phyloP scores from a whole-genome alignment of 2,797 vertebrate species.

The Rhynchotus rufescens region DNA sequence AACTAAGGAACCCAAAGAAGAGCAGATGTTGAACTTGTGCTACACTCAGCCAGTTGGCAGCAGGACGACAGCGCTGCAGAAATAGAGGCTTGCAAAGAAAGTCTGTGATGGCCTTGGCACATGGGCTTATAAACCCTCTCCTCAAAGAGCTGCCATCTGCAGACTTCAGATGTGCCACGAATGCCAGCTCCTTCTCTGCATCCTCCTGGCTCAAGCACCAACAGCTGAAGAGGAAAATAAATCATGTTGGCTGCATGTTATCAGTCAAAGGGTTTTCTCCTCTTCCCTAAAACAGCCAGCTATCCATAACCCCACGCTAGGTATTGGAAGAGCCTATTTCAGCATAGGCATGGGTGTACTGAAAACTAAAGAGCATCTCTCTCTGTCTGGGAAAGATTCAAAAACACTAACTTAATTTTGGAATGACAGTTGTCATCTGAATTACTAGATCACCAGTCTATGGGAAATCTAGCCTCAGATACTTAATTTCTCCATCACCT shows the following conservation, averaged over 20 bases:
- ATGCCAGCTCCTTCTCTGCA: neutral
- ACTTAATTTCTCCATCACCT: neutral
- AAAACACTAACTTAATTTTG: neutral
- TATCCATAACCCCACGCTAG: neutral
- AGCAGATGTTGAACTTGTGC: neutral
- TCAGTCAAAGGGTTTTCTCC: neutral
- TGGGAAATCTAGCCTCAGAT: neutral
- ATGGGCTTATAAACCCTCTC: slow-evolving; percentile 10
- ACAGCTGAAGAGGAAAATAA: neutral
- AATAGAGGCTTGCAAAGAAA: slow-evolving; percentile 21
- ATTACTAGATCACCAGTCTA: neutral
- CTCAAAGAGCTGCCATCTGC: slow-evolving; percentile 54
- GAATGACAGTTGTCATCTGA: neutral
- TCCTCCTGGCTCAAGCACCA: neutral
- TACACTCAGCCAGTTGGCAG: neutral
- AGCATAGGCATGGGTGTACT: neutral
- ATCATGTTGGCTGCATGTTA: neutral
- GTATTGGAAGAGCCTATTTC: neutral
- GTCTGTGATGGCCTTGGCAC: neutral
- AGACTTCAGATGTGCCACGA: slow-evolving; percentile 17
- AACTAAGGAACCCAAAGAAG: neutral
- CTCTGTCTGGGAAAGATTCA: neutral
- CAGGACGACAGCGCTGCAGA: neutral
- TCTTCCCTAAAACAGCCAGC: neutral
- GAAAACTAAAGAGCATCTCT: neutral